These are phyloP conservation scores for Nannoperca obscura DNA, from an alignment of 2,797 vertebrate species.

Conservation along the genomic window DNA sequence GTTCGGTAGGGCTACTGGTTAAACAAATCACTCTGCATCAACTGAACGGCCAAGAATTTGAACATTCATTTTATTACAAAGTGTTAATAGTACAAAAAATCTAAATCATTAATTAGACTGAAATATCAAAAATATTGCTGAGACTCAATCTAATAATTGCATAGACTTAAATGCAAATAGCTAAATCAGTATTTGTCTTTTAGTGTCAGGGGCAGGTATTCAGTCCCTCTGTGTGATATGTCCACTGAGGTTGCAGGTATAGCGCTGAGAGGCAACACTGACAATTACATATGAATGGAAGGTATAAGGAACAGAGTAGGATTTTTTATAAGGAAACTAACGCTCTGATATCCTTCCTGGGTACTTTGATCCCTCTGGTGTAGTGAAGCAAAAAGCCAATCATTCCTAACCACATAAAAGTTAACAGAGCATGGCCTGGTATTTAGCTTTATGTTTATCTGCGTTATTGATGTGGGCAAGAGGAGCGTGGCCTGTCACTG, in stretches of 20 bases:
- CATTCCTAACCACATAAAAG: conserved; percentile 86
- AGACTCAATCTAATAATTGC: neutral
- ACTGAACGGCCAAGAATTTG: conserved; percentile 10
- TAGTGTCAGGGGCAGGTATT: conserved; percentile 22
- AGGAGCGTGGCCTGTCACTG: conserved; percentile 76
- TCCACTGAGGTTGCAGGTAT: conserved; percentile 66
- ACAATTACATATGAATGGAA: conserved; percentile 78
- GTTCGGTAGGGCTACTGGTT: conserved; percentile 36
- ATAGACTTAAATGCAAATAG: conserved; percentile 19
- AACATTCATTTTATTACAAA: neutral
- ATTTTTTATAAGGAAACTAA: conserved; percentile 70
- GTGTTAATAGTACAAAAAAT: neutral
- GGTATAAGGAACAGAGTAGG: conserved; percentile 64
- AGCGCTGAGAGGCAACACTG: conserved; percentile 60
- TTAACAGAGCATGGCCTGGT: conserved; percentile 87
- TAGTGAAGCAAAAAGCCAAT: conserved; percentile 86
- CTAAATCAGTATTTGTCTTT: conserved; percentile 28
- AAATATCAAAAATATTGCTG: neutral
- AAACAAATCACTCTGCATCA: conserved; percentile 56
- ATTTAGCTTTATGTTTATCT: conserved; percentile 88
- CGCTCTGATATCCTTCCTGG: conserved; percentile 70
- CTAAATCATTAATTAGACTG: neutral
- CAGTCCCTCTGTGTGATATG: conserved; percentile 70
- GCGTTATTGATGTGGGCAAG: conserved; percentile 82
- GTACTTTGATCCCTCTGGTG: conserved; percentile 83